Evolutionary conservation across 1,140 invertebrate species (phyloP).

Genomic region (Hypsibius dujardini): DNA sequence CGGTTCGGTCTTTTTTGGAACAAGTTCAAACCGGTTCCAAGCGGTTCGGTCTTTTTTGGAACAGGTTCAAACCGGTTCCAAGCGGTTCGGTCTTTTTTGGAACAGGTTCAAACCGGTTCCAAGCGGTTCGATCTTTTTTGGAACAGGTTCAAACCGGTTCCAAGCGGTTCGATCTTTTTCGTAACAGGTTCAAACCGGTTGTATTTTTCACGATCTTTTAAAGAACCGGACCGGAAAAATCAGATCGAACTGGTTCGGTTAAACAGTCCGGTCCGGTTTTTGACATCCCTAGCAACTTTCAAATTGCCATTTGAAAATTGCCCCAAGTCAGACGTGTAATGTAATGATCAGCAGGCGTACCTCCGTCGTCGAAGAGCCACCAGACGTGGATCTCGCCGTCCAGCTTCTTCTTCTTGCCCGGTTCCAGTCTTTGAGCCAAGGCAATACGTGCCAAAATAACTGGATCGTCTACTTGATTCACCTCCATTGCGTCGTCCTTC

Average conservation of each 20-base stretch:
- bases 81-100: too few species aligned
- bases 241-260: not conserved
- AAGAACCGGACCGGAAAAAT: constrained; percentile 6
- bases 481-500: not conserved
- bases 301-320: constrained; percentile 14
- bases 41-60: too few species aligned
- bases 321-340: constrained; percentile 23
- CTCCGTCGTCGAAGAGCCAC: constrained; percentile 46
- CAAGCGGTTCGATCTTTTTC: not conserved
- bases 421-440: constrained; percentile 18
- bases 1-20: too few species aligned
- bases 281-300: constrained; percentile 1
- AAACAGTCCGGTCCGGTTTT: too few species aligned
- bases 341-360: constrained; percentile 25
- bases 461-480: not conserved
- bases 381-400: constrained; percentile 45
- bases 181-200: too few species aligned
- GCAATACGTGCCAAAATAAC: not conserved
- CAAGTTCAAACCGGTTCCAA: too few species aligned
- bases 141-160: too few species aligned
- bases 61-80: too few species aligned
- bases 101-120: too few species aligned
- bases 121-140: too few species aligned
- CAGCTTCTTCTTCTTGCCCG: constrained; percentile 30
- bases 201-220: not conserved